Base-by-base conservation (phyloP, 2,797 vertebrate genomes). In the Eurystomus glaucurus region DNA sequence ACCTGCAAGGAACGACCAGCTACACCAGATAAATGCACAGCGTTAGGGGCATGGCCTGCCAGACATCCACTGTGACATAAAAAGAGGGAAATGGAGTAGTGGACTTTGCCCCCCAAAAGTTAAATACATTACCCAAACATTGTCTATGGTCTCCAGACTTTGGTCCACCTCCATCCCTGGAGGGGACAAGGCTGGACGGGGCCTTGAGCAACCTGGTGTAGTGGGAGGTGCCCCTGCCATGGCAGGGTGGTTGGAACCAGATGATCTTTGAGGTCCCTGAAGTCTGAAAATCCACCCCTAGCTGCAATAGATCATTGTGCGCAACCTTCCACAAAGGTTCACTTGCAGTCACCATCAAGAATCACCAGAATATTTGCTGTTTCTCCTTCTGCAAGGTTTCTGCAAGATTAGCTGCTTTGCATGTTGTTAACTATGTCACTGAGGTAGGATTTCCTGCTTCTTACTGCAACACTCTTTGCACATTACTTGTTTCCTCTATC, bases 271-370 rank as follows among this genome's bases (percentile, higher is more conserved):
- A 37, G 9, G 37, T 37, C 37, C 11, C 37, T 62, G 22, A 58
- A 50, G 29, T n/a, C 23, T 55, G 62, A 64, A 68, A 71, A 81
- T 6, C 22, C 75, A 10, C 26, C 20, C 14, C 26, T 20, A 7
- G 26, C 52, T 62, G 4, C 2, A 0, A 33, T 5, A 33, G n/a
- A 55, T 33, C 3, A 2, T 29, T 43, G 1, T 5, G 21, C 21
- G 19, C 41, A 75, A 21, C 19, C 11, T 65, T 45, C 28, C 25
- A n/a, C 48, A 61, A 57, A 84, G 6, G 5, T 58, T 88, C 25
- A 8, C 17, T 29, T 62, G 10, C 23, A 14, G 13, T 60, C 3
- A 1, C 16, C 23, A 33, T n/a, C 5, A 16, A 60, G 82, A 51
- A 48, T 10, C 8, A 43, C 20, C 31, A 33, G 9, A 57, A 23